Conservation (phyloP, 1,140 invertebrate species). For the Tribolium castaneum region DNA sequence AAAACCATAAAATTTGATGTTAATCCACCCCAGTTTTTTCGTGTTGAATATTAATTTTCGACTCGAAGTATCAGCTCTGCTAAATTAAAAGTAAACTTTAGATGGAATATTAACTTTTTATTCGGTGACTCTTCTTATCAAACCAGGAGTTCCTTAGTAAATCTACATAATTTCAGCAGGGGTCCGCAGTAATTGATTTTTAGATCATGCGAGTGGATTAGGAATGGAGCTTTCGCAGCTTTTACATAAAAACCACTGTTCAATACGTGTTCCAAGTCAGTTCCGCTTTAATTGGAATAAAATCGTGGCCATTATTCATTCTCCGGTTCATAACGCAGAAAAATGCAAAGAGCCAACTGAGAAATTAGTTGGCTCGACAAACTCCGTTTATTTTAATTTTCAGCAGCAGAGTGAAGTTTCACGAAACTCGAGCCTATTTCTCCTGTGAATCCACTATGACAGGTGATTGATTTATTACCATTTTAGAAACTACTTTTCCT, state of each 20-base stretch:
- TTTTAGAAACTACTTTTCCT: slow-evolving; percentile 37
- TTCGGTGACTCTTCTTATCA: slow-evolving; percentile 10
- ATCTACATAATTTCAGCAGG: slow-evolving; percentile 43
- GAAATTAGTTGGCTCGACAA: slow-evolving; percentile 27
- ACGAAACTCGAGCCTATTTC: slow-evolving; percentile 28
- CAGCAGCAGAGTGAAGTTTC: slow-evolving; percentile 13
- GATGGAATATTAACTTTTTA: slow-evolving; percentile 45
- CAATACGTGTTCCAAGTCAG: neutral
- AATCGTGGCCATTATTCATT: neutral
- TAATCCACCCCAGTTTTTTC: slow-evolving; percentile 6
- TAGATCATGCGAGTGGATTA: slow-evolving; percentile 12
- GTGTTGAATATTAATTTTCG: slow-evolving; percentile 36
- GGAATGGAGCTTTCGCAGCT: neutral
- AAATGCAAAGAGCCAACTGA: slow-evolving; percentile 27
- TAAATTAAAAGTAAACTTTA: slow-evolving; percentile 51
- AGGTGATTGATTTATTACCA: slow-evolving; percentile 43
- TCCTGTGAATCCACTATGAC: slow-evolving; percentile 41
- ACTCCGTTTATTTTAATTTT: slow-evolving; percentile 38
- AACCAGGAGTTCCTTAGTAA: slow-evolving; percentile 26
- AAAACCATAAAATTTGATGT: neutral
- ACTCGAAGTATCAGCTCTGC: slow-evolving; percentile 12
- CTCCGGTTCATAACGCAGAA: neutral
- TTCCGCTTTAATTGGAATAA: neutral
- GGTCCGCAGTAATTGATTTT: slow-evolving; percentile 24
- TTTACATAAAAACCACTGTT: neutral